Percentiles rank a stretch among this genome's conserved stretches.
Conservation (phyloP, 1,140 invertebrate species). For the Diabrotica virgifera region DNA sequence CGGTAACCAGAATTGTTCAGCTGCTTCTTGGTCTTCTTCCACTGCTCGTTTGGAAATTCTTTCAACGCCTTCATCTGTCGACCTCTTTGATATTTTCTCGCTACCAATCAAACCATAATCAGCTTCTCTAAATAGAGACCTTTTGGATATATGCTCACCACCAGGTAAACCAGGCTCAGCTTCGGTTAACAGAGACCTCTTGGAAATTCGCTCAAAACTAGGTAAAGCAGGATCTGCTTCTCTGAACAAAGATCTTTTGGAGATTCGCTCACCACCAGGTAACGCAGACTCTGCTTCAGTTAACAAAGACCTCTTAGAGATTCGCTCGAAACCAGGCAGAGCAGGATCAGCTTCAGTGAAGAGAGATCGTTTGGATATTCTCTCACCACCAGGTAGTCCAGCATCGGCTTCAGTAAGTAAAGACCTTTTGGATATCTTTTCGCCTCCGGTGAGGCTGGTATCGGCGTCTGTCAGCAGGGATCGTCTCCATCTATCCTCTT, state of each 20-base stretch:
- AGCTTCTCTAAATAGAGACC: slow-evolving; percentile 23
- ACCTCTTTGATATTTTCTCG: slow-evolving; percentile 29
- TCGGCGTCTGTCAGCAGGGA: slow-evolving; percentile 5
- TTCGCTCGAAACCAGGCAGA: slow-evolving; percentile 28
- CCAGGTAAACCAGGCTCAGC: slow-evolving; percentile 22
- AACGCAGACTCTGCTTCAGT: background rate
- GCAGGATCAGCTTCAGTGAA: slow-evolving; percentile 9
- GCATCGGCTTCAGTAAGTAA: slow-evolving; percentile 26
- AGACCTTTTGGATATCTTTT: slow-evolving; percentile 15
- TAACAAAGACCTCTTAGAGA: slow-evolving; percentile 16
- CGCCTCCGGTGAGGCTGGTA: background rate
- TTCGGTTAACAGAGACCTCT: slow-evolving; percentile 29
- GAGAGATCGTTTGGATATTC: slow-evolving; percentile 28
- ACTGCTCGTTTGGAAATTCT: slow-evolving; percentile 25
- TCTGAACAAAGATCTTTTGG: slow-evolving; percentile 9
- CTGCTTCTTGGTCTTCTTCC: background rate
- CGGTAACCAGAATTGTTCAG: background rate
- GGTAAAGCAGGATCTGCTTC: slow-evolving; percentile 7
- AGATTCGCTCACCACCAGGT: slow-evolving; percentile 11
- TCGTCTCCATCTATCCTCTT: slow-evolving; percentile 11
- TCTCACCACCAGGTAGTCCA: slow-evolving; percentile 26
- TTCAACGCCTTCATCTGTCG: slow-evolving; percentile 22
- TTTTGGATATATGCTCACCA: slow-evolving; percentile 26
- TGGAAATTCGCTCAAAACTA: background rate
- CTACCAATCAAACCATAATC: slow-evolving; percentile 19